Base-by-base conservation (phyloP, 2,113 vertebrate species). In the Noctilio leporinus region DNA sequence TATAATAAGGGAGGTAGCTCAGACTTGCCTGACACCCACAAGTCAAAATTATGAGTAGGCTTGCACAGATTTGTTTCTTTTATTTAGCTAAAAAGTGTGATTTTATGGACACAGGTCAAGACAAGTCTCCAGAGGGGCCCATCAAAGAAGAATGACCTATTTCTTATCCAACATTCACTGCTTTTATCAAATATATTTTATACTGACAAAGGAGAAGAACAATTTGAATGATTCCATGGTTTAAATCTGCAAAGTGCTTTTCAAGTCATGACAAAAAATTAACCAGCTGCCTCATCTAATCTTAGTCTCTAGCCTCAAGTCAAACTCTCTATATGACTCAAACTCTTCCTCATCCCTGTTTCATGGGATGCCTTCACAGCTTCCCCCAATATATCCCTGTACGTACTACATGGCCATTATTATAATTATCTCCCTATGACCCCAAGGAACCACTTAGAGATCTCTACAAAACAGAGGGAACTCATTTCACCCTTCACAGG, bases 21-120 rank as follows among this genome's bases (percentile, higher is more conserved):
- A 86, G 81, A 57, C 92, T 83, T 73, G 75, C 53, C 82, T 95
- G 83, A 96, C 94, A 94, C 83, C 82, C 40, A 73, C 85, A 97
- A 93, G 94, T 96, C 86, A 97, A 90, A 96, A 95, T 95, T 96
- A 94, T 94, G 78, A 93, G 91, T 43, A 86, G 77, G 33, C 78
- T 57, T 94, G 75, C 57, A 77, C 85, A 84, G 90, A 94, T 96
- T 80, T 92, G 72, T 91, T 92, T 95, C 89, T 92, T 96, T 94
- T 82, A 82, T 75, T 96, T 93, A 80, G 70, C 69, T 93, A 91
- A 57, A 96, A 94, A 80, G 64, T 28, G 30, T 87, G 87, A 89
- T 86, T 97, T 96, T 95, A 80, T 88, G 93, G 59, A 82, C 47
- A 65, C 88, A 89, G 43, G 93, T 95, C 91, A 94, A 81, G 73